These are phyloP conservation scores for Drosophila affinis DNA, from an alignment of 2,888 invertebrate genomes.

Conservation along the genomic window DNA sequence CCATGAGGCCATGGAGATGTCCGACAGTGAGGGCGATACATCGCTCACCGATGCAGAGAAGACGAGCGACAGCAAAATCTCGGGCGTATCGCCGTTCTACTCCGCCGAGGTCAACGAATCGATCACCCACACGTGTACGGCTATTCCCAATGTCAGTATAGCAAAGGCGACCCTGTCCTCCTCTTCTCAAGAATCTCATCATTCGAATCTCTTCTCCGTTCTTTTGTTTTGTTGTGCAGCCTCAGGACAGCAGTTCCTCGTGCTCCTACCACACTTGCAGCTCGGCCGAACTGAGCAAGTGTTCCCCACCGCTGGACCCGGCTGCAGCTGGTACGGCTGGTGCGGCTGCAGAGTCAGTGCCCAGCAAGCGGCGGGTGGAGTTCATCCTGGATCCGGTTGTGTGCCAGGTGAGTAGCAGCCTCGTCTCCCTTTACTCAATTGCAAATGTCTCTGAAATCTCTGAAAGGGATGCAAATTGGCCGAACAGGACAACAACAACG, in stretches of 20 bases:
- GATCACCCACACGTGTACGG: conserved; percentile 72
- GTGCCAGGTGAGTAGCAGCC: conserved; percentile 75
- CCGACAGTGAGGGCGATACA: conserved; percentile 83
- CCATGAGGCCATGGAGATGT: conserved; percentile 74
- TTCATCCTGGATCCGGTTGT: conserved; percentile 57
- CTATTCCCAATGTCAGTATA: conserved; percentile 66
- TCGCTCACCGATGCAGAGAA: conserved; percentile 79
- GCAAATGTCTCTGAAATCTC: conserved; percentile 32
- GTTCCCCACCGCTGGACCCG: conserved; percentile 63
- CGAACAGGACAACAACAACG: conserved; percentile 78
- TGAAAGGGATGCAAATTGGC: conserved; percentile 80
- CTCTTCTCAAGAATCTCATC: background rate
- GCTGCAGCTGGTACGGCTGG: conserved; percentile 33
- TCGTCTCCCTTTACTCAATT: conserved; percentile 10
- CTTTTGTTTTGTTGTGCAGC: conserved; percentile 43
- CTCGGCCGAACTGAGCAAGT: conserved; percentile 79
- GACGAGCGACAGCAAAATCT: conserved; percentile 85
- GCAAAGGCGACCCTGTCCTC: background rate
- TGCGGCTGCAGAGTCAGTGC: conserved; percentile 24
- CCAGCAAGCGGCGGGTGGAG: conserved; percentile 72
- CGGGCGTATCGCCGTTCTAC: conserved; percentile 90
- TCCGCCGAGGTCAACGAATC: conserved; percentile 86
- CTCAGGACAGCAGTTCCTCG: conserved; percentile 80
- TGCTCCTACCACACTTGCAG: conserved; percentile 83
- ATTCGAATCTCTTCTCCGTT: background rate